Conservation (phyloP, 2,113 vertebrate species). For the Nesogale talazaci region DNA sequence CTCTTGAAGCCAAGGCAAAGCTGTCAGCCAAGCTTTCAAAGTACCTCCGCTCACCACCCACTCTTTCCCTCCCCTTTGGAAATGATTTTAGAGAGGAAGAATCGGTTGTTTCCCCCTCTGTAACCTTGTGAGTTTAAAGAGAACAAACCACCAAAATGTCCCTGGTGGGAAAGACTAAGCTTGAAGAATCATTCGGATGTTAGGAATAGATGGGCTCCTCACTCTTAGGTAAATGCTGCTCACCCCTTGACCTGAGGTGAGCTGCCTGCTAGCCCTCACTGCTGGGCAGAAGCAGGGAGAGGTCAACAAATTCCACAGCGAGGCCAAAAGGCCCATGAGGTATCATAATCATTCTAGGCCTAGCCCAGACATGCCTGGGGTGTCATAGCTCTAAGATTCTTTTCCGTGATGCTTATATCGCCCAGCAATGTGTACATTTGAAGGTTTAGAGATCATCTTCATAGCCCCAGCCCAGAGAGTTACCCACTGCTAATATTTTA, state of each 20-base stretch:
- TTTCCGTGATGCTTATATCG: neutral
- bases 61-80: conserved; percentile 18
- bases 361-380: neutral
- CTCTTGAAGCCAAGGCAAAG: conserved; percentile 44
- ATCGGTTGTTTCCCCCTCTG: conserved; percentile 60
- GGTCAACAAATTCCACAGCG: neutral
- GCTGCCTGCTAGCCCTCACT: neutral
- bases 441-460: neutral
- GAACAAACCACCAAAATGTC: neutral
- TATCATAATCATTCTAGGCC: neutral
- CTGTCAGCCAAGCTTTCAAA: conserved; percentile 66
- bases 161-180: neutral
- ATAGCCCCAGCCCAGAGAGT: neutral
- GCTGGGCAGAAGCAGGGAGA: neutral
- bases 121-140: conserved; percentile 58
- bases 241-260: neutral
- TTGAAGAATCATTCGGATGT: conserved; percentile 21
- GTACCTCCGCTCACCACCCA: conserved; percentile 63
- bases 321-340: neutral
- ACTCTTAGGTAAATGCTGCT: neutral
- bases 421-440: neutral
- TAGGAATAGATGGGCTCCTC: neutral
- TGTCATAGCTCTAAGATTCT: neutral
- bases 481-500: neutral
- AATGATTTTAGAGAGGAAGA: conserved; percentile 48